Evolutionary conservation across 2,797 vertebrate genomes (phyloP).

Genomic region (Ambastaia sidthimunki): DNA sequence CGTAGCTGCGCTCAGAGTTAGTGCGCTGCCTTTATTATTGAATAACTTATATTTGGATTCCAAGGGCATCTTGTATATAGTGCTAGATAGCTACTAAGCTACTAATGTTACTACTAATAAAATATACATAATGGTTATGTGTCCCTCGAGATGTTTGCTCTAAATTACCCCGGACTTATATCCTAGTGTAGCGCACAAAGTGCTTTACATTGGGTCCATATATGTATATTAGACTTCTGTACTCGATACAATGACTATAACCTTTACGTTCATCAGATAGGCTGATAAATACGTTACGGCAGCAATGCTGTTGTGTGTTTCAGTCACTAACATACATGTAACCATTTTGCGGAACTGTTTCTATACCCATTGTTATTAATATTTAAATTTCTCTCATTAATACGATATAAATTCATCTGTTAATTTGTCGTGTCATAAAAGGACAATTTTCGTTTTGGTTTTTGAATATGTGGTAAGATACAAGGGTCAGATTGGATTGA

Average conservation of each 20-base stretch:
- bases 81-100: neutral
- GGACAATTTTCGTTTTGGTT: neutral
- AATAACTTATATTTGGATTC: constrained; percentile 32
- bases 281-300: neutral
- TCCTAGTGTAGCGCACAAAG: neutral
- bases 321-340: too few relatives aligned
- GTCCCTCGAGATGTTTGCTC: constrained; percentile 33
- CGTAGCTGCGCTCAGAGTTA: constrained; percentile 13
- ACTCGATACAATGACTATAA: neutral
- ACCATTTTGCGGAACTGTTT: too few relatives aligned
- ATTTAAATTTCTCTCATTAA: too few relatives aligned
- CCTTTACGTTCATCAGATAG: neutral
- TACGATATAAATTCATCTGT: too few relatives aligned
- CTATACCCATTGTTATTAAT: too few relatives aligned
- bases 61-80: constrained; percentile 25
- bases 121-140: constrained; percentile 1
- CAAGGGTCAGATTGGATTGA: constrained; percentile 36
- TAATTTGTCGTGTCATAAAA: neutral
- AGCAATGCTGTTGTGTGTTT: neutral
- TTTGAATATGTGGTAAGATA: neutral
- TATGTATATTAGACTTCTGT: neutral
- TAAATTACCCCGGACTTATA: constrained; percentile 8
- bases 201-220: constrained; percentile 2
- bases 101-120: constrained; percentile 25
- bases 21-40: constrained; percentile 24